Evolutionary conservation across 2,888 invertebrate species (phyloP), one percentile per base, ranked within the genome.

Genomic region (Oscheius sp.): DNA sequence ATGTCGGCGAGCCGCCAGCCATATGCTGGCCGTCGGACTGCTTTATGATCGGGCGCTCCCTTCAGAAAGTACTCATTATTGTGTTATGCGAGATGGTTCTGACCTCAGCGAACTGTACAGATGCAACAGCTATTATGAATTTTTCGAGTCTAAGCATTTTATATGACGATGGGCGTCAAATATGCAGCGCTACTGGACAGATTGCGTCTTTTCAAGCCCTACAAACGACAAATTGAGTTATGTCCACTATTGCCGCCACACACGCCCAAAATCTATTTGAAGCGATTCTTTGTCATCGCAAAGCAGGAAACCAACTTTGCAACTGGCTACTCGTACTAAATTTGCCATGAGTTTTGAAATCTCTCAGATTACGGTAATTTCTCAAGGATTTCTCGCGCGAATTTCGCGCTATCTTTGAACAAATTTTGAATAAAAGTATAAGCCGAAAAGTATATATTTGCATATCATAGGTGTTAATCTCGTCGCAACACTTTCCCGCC

Each of bases 11-110:
- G 61, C 61, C 61, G 61, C 42, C 45, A 45, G 61, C 61, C 61
- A 61, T 61, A 61, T 61, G 61, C 61, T 29, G 61, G 25, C 61
- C 15, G 61, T 61, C 61, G 61, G 61, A 27, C 45, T 42, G 61
- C 61, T 61, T 61, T 61, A 61, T 61, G 42, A 29, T 45, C 61
- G 61, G n/a, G 45, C 61, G 61, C 61, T 61, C 61, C 61, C 45
- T 45, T 61, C 39, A n/a, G 61, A 61, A 61, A 61, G 45, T 61
- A 61, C 61, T 61, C 61, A 61, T 61, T 61, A 61, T 61, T 61
- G 27, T 61, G 61, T 61, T 61, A 61, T 61, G 61, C 29, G 61
- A 55, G 55, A 61, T 61, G 61, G 25, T 31, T 61, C 61, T 61
- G 61, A 61, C 61, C 61, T 61, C 42, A 29, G 25, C 12, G 45